Base-by-base conservation (phyloP, 2,888 invertebrate genomes). In the Lithophane ornitopus region DNA sequence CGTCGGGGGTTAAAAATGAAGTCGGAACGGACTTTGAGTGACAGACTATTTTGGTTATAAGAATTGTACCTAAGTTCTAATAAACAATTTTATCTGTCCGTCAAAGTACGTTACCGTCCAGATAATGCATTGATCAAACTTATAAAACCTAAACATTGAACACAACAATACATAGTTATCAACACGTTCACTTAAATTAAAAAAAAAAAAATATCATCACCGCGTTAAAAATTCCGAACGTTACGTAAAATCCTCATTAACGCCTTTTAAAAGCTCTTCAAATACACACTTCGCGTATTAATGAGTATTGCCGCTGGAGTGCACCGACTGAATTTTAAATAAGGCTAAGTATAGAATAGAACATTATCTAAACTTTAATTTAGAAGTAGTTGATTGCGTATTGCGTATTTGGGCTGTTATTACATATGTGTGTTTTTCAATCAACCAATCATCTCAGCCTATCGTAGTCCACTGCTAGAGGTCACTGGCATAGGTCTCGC, bases 281-380 rank as follows among this genome's bases (percentile, higher is more conserved):
- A 61, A 61, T 9, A 63, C 62, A 61, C 72, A 70, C 82, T 66
- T 74, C 26, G 59, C 44, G 34, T 70, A 67, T 73, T 81, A 82
- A 82, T 82, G 73, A 79, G 58, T 65, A 54, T 62, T 46, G 56
- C 46, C 46, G 19, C 56, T n/a, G 39, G 44, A 28, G 22, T 44
- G 19, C 54, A 61, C 41, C 19, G 46, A 49, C 34, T 49, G 69
- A 80, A 66, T 81, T 69, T 69, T 56, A 81, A 81, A 65, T 54
- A 65, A 12, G 46, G 22, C 67, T 46, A 39, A 52, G 8, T 52
- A 52, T 39, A 26, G 0, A 34, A 3, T n/a, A 34, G 11, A 49
- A 66, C n/a, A 58, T 49, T 75, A 49, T 41, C 41, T 52, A 34
- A 56, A 62, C 28, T 46, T 70, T 41, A 41, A 0, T 28, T 62